These are phyloP conservation scores for Caenorhabditis wallacei DNA, from an alignment of 2,888 invertebrate species.

Conservation along the genomic window DNA sequence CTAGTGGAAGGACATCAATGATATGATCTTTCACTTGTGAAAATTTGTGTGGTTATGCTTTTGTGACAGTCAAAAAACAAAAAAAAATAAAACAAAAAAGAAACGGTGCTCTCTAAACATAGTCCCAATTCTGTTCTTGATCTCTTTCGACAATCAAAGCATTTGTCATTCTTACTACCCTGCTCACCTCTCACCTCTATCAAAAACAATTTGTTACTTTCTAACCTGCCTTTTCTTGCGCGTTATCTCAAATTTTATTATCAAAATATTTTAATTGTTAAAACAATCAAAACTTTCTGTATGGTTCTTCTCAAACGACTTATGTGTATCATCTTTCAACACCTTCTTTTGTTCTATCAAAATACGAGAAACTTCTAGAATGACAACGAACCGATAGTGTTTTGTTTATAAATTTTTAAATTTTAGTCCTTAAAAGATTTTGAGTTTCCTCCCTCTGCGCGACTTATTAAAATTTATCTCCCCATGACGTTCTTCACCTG, in stretches of 20 bases:
- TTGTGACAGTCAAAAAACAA: slow-evolving; percentile 3
- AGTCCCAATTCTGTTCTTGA: slow-evolving; percentile 20
- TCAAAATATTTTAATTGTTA: background rate
- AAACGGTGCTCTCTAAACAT: slow-evolving; percentile 34
- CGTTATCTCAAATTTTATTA: slow-evolving; percentile 9
- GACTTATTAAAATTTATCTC: background rate
- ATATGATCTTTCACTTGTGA: slow-evolving; percentile 15
- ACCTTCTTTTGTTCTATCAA: slow-evolving; percentile 16
- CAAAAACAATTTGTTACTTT: slow-evolving; percentile 23
- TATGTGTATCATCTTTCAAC: slow-evolving; percentile 21
- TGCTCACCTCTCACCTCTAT: slow-evolving; percentile 21
- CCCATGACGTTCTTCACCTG: slow-evolving; percentile 26
- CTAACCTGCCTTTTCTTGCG: slow-evolving; percentile 52
- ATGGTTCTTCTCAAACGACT: slow-evolving; percentile 19
- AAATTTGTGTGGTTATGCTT: slow-evolving; percentile 1
- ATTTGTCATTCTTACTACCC: background rate
- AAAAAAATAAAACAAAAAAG: background rate
- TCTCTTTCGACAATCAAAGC: slow-evolving; percentile 7
- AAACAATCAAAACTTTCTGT: slow-evolving; percentile 36
- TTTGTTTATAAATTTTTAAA: background rate
- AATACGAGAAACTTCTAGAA: slow-evolving; percentile 37
- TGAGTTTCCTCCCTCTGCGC: background rate
- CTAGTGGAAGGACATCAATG: slow-evolving; percentile 63
- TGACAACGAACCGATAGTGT: slow-evolving; percentile 39
- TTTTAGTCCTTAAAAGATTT: background rate